phyloP scores from a whole-genome alignment of 1,140 invertebrate genomes.

The Aphidius gifuensis region DNA sequence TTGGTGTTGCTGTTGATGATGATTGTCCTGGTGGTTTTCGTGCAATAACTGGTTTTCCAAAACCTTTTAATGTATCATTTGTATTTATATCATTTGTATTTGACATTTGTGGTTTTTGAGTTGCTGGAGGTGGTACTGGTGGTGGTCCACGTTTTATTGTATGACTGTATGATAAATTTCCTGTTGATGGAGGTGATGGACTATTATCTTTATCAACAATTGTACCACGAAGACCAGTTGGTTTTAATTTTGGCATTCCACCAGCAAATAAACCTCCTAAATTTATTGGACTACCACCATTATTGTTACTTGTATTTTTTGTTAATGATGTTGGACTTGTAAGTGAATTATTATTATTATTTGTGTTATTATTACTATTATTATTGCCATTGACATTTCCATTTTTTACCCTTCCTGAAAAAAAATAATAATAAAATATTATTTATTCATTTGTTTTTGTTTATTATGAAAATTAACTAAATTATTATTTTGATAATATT shows the following conservation, averaged over 20 bases:
- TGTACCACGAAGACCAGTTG: slow-evolving; percentile 62
- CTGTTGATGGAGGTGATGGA: slow-evolving; percentile 20
- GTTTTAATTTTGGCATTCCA: slow-evolving; percentile 82
- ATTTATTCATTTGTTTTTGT: slow-evolving; percentile 21
- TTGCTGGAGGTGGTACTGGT: slow-evolving; percentile 55
- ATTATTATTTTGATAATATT: neutral
- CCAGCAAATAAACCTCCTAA: slow-evolving; percentile 80
- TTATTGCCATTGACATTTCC: slow-evolving; percentile 23
- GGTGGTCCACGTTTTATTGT: slow-evolving; percentile 55
- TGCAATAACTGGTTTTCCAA: slow-evolving; percentile 56
- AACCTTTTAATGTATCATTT: slow-evolving; percentile 35
- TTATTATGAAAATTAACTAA: slow-evolving; percentile 30
- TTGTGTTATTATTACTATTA: neutral
- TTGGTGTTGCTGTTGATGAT: too few relatives aligned
- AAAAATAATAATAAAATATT: neutral
- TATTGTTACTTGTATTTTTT: slow-evolving; percentile 44
- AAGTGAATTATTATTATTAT: too few relatives aligned
- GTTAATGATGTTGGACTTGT: slow-evolving; percentile 34
- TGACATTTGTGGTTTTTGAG: slow-evolving; percentile 53
- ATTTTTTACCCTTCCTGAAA: slow-evolving; percentile 47
- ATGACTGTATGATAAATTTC: slow-evolving; percentile 20
- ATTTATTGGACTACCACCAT: slow-evolving; percentile 45
- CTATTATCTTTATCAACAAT: slow-evolving; percentile 38
- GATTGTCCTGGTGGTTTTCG: slow-evolving; percentile 53
- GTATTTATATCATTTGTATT: slow-evolving; percentile 2